A percentile compares a stretch with the other conserved stretches of the same genome.
phyloP scores from a whole-genome alignment of 1,140 invertebrate genomes.

The Drosophila grimshawi region DNA sequence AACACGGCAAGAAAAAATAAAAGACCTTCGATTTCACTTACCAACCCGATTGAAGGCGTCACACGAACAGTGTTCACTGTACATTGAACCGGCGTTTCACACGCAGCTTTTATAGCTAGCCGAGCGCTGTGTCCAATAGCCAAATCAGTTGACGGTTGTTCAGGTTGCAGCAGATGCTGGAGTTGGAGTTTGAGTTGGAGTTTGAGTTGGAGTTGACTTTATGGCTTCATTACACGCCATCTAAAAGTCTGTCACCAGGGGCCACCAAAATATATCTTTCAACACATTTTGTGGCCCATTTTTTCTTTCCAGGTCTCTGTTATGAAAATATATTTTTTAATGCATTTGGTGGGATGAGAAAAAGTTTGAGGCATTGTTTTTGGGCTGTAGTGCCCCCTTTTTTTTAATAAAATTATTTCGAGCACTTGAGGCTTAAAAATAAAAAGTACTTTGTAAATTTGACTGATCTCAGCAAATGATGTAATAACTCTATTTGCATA shows the following conservation, averaged over 20 bases:
- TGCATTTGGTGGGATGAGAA: slow-evolving; percentile 57
- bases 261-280: slow-evolving; percentile 54
- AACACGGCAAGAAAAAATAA: slow-evolving; percentile 18
- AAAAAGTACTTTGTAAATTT: background rate
- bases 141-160: slow-evolving; percentile 44
- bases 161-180: slow-evolving; percentile 15
- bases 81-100: slow-evolving; percentile 73
- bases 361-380: slow-evolving; percentile 68
- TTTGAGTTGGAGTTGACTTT: slow-evolving; percentile 1
- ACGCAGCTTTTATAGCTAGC: slow-evolving; percentile 51
- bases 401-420: slow-evolving; percentile 5
- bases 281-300: slow-evolving; percentile 46
- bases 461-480: slow-evolving; percentile 24
- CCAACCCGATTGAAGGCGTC: slow-evolving; percentile 47
- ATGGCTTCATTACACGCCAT: slow-evolving; percentile 50
- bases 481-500: slow-evolving; percentile 31
- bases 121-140: slow-evolving; percentile 18
- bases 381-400: background rate
- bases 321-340: slow-evolving; percentile 58
- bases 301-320: slow-evolving; percentile 19
- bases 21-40: slow-evolving; percentile 76
- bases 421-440: background rate
- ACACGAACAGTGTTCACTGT: slow-evolving; percentile 16
- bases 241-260: slow-evolving; percentile 53
- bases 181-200: background rate